A percentile compares a stretch with the other conserved stretches of the same genome.
Conservation (phyloP, 1,140 invertebrate genomes). For the Anoplolepis gracilipes region DNA sequence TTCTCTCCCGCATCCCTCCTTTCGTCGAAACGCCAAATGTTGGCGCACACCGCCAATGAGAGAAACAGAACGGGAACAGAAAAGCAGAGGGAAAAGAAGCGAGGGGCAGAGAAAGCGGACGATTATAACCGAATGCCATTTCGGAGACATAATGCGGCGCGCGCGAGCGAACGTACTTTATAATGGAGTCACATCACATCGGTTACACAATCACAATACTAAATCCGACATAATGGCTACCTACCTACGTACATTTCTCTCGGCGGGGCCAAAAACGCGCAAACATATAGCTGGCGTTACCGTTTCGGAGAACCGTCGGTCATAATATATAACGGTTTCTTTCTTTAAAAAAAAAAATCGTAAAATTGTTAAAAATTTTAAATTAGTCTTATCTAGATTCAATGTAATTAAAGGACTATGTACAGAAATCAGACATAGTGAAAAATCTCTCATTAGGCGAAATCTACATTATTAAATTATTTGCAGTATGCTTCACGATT, state of each 20-base stretch:
- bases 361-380: constrained; percentile 49
- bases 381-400: background rate
- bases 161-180: constrained; percentile 72
- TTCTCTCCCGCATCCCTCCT: background rate
- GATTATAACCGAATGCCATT: constrained; percentile 72
- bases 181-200: constrained; percentile 85
- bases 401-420: background rate
- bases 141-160: constrained; percentile 75
- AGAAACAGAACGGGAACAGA: constrained; percentile 19
- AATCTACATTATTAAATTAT: background rate
- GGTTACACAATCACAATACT: constrained; percentile 86
- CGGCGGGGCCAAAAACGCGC: constrained; percentile 70
- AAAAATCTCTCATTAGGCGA: background rate
- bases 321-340: constrained; percentile 66
- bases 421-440: background rate
- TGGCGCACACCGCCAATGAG: constrained; percentile 58
- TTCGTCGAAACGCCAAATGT: constrained; percentile 72
- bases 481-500: background rate
- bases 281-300: constrained; percentile 46
- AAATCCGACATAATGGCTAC: constrained; percentile 84
- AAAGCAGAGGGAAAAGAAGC: constrained; percentile 31
- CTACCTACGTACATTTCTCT: constrained; percentile 77
- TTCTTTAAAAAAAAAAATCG: constrained; percentile 45
- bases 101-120: constrained; percentile 50
- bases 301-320: background rate